Conservation (phyloP, 2,113 vertebrate species). For the Falcunculus frontatus region DNA sequence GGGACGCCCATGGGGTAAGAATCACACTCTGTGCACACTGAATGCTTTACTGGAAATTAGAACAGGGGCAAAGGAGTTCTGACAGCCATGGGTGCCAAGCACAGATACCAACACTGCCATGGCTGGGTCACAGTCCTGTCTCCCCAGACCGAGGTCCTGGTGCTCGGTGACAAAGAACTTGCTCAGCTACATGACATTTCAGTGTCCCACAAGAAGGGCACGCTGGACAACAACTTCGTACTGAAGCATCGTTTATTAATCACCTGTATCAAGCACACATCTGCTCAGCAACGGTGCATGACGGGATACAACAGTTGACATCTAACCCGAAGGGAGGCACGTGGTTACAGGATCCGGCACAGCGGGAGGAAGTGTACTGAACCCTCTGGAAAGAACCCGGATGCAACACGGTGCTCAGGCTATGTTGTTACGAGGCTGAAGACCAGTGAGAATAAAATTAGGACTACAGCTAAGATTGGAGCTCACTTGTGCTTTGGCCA, state of each 20-base stretch:
- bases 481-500: not conserved
- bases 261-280: conserved; percentile 16
- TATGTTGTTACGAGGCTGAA: not conserved
- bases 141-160: rapidly evolving
- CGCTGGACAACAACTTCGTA: rapidly evolving
- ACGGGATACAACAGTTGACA: not conserved
- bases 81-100: rapidly evolving
- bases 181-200: rapidly evolving
- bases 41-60: not conserved
- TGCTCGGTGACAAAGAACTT: not conserved
- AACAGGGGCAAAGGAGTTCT: not conserved
- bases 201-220: not conserved
- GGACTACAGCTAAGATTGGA: not conserved
- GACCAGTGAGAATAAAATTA: not conserved
- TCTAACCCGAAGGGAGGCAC: not conserved
- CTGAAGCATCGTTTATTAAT: conserved; percentile 45
- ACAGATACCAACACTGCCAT: rapidly evolving
- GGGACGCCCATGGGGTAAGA: not conserved
- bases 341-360: not conserved
- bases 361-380: not conserved
- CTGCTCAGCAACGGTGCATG: conserved; percentile 1
- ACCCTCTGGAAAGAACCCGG: not conserved
- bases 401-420: not conserved
- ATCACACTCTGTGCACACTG: not conserved
- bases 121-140: not conserved